Conservation (phyloP, 2,888 invertebrate genomes). For the Parasteatoda lunata region DNA sequence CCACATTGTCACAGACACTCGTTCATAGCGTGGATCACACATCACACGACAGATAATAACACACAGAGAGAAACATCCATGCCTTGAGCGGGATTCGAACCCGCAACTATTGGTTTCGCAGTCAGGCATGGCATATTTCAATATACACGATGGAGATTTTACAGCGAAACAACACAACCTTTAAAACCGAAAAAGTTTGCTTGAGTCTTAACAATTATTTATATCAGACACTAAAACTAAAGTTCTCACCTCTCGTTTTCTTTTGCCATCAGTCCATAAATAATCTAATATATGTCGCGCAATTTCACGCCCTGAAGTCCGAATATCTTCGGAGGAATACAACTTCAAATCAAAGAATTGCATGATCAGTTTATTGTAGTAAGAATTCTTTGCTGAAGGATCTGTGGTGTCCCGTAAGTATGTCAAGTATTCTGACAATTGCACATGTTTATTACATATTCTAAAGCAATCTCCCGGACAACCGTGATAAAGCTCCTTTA, state of each 20-base stretch:
- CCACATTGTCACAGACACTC: no score
- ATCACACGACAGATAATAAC: no score
- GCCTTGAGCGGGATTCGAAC: no score
- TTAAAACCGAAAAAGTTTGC: no score
- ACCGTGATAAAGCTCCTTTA: conserved; percentile 69
- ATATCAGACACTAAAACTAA: conserved; percentile 25
- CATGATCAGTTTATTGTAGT: neutral
- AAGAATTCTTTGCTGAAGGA: neutral
- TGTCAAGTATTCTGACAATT: neutral
- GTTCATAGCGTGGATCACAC: no score
- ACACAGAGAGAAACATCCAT: no score
- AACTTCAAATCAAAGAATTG: neutral
- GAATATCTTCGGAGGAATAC: neutral
- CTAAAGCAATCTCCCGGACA: conserved; percentile 38
- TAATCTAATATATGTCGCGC: neutral
- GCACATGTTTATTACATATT: neutral
- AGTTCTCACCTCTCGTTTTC: neutral
- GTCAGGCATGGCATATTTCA: no score
- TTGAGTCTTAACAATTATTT: no score
- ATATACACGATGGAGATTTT: no score
- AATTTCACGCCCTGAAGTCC: neutral
- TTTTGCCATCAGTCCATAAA: neutral
- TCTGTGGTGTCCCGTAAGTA: neutral
- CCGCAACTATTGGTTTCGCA: no score
- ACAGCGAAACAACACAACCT: no score